Conservation (phyloP, 2,888 invertebrate species). For the Trissolcus brochymenae region DNA sequence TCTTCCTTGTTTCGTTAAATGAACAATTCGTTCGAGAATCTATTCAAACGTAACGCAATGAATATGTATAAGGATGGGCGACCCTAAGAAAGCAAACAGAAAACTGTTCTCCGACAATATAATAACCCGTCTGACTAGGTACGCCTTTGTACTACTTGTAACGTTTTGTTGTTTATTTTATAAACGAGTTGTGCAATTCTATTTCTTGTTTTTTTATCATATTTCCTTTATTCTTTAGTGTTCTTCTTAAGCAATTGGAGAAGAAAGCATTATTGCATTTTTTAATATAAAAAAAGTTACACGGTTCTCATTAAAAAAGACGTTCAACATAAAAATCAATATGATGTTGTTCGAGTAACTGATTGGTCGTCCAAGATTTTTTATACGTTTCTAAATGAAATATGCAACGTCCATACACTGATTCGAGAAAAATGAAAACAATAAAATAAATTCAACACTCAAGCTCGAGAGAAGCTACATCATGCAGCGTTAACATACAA, state of each 20-base stretch:
- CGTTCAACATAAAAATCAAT: conserved; percentile 21
- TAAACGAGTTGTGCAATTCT: no score
- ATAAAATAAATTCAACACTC: no score
- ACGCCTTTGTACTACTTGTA: background rate
- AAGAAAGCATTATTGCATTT: no score
- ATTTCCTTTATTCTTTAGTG: no score
- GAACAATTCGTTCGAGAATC: conserved; percentile 12
- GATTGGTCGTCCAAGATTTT: no score
- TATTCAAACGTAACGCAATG: conserved; percentile 20
- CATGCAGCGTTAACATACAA: no score
- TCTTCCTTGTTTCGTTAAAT: conserved; percentile 35
- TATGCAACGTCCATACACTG: no score
- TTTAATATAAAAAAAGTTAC: background rate
- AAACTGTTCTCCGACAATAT: background rate
- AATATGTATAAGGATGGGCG: conserved; percentile 20
- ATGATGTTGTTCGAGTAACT: conserved; percentile 6
- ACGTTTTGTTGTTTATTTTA: background rate
- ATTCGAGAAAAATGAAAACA: no score
- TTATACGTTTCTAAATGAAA: no score
- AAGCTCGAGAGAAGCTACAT: no score
- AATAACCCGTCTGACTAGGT: background rate
- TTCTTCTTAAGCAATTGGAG: no score
- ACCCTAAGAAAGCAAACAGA: background rate
- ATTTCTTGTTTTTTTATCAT: no score
- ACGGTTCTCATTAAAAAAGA: conserved; percentile 10